These are phyloP conservation scores for Brenthis ino DNA, from an alignment of 2,888 invertebrate species.

Conservation along the genomic window DNA sequence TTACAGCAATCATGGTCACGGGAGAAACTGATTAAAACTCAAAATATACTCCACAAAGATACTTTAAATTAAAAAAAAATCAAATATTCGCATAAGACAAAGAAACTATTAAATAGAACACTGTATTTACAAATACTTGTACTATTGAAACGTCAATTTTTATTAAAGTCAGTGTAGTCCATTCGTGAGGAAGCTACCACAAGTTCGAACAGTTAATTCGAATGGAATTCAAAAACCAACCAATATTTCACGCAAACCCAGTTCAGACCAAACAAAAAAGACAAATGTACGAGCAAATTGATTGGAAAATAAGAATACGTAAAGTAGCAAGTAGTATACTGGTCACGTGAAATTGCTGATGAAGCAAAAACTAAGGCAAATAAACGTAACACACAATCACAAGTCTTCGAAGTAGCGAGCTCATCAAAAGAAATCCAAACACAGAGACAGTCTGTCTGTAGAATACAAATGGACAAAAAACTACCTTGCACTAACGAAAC, in stretches of 20 bases:
- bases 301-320: slow-evolving; percentile 11
- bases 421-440: slow-evolving; percentile 80
- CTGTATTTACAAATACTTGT: too few species aligned
- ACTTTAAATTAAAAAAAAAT: too few species aligned
- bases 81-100: too few species aligned
- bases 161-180: too few species aligned
- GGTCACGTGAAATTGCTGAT: slow-evolving; percentile 40
- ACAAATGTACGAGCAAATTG: slow-evolving; percentile 1
- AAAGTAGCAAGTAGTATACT: slow-evolving; percentile 20
- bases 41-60: too few species aligned
- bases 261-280: neutral
- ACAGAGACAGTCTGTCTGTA: slow-evolving; percentile 58
- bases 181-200: too few species aligned
- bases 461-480: slow-evolving; percentile 65
- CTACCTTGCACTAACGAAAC: slow-evolving; percentile 70
- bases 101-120: too few species aligned
- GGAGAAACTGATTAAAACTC: too few species aligned
- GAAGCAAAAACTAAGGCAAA: slow-evolving; percentile 45
- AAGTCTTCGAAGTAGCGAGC: slow-evolving; percentile 50
- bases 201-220: neutral
- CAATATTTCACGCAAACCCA: neutral
- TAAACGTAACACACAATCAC: slow-evolving; percentile 49
- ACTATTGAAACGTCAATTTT: too few species aligned
- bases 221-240: neutral
- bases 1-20: too few species aligned